Evolutionary conservation across 2,888 invertebrate species (phyloP), one percentile per base, ranked within the genome.

Genomic region (Phortica magna): DNA sequence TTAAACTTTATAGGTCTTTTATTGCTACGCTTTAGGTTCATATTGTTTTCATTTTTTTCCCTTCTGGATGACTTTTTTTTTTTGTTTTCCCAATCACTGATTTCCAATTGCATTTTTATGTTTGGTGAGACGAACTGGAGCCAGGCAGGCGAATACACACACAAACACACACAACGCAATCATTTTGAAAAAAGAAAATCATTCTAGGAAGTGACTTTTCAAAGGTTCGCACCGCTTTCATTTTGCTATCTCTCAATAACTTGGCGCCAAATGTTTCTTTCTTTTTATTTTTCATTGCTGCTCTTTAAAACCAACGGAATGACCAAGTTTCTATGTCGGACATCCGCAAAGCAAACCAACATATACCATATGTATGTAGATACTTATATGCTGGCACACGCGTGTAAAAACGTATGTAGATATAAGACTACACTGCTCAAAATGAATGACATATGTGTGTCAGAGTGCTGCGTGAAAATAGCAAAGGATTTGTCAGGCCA

Each of bases 1-100:
- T 57, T 19, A 68, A 57, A 75, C 59, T 75, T 68, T 75, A 70
- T 75, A 57, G 75, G 14, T 41, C 22, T 70, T 68, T 75, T 75
- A 70, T 75, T 53, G 74, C 14, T 57, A 17, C 19, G 41, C 59
- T 67, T 22, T 22, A 22, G 22, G 17, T 48, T 48, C 48, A 19
- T 17, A 41, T 70, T 48, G 68, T 48, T 65, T 65, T 39, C 42
- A 41, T 61, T 57, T 31, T 72, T 72, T 14, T 57, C 59, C 7
- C 57, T 73, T 55, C 22, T 57, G 5, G 48, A 14, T 39, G 19
- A 71, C 10, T n/a, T 7, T 57, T 57, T 57, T 57, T 57, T 57
- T 19, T 19, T 59, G 17, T 22, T 61, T 65, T 65, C 39, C 39
- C 31, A 71, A 71, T 55, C 70, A 71, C 14, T 71, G 53, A 31